Evolutionary conservation across 1,140 invertebrate species (phyloP).

Genomic region (Branchinecta lynchi): DNA sequence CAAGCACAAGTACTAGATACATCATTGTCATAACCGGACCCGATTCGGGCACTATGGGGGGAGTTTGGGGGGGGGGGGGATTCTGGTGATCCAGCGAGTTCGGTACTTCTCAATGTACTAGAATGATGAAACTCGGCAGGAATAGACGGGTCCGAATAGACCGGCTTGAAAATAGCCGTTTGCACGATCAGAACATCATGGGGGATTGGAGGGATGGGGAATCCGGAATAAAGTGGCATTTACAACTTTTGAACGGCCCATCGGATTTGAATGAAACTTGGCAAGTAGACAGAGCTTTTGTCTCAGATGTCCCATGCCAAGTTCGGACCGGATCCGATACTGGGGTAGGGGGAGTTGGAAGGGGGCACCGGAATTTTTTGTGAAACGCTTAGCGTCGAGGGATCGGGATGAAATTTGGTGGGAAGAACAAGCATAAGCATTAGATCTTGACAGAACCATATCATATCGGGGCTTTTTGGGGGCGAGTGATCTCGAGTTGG

Average conservation of each 20-base stretch:
- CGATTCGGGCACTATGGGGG: background rate
- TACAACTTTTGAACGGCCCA: background rate
- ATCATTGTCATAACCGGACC: background rate
- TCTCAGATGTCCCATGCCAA: background rate
- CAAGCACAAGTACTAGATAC: constrained; percentile 5
- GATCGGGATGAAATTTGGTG: constrained; percentile 8
- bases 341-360: too few species aligned
- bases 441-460: too few species aligned
- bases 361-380: too few species aligned
- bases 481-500: too few species aligned
- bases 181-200: background rate
- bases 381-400: background rate
- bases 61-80: background rate
- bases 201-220: background rate
- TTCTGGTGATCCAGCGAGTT: too few species aligned
- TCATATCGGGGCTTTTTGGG: too few species aligned
- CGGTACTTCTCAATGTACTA: too few species aligned
- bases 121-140: too few species aligned
- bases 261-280: constrained; percentile 6
- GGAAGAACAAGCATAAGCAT: constrained; percentile 4
- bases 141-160: too few species aligned
- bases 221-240: background rate
- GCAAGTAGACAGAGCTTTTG: background rate
- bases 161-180: too few species aligned
- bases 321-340: background rate